These are phyloP conservation scores for Sebastes diaconus DNA, from an alignment of 2,797 vertebrate species.

Conservation along the genomic window DNA sequence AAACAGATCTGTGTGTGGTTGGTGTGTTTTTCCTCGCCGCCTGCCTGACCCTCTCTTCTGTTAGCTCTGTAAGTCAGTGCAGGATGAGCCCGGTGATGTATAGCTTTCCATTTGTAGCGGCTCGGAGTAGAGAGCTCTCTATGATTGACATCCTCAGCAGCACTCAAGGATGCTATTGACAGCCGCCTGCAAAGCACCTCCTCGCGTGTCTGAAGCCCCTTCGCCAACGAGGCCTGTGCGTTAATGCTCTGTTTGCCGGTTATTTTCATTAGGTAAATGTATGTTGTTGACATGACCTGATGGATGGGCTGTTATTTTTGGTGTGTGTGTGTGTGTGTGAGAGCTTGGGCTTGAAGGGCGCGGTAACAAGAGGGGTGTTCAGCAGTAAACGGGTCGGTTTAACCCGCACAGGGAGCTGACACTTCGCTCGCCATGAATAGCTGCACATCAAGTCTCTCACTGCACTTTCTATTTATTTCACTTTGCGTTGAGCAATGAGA, in stretches of 20 bases:
- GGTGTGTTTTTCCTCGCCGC: slow-evolving; percentile 4
- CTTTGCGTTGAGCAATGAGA: background rate
- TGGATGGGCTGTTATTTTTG: slow-evolving; percentile 66
- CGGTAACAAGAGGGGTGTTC: slow-evolving; percentile 48
- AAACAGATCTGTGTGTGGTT: background rate
- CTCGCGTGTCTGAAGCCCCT: slow-evolving; percentile 14
- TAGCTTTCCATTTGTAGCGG: slow-evolving; percentile 47
- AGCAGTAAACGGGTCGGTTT: slow-evolving; percentile 31
- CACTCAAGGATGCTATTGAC: slow-evolving; percentile 68
- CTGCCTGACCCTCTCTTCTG: slow-evolving; percentile 37
- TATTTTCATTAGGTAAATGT: slow-evolving; percentile 77
- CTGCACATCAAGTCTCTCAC: background rate
- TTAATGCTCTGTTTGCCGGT: slow-evolving; percentile 53
- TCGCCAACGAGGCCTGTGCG: slow-evolving; percentile 13
- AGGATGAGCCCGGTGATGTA: slow-evolving; percentile 46
- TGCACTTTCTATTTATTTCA: background rate
- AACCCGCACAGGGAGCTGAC: slow-evolving; percentile 24
- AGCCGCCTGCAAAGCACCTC: slow-evolving; percentile 37
- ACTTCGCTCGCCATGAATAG: slow-evolving; percentile 17
- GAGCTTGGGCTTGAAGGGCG: slow-evolving; percentile 39
- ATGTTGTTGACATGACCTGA: slow-evolving; percentile 69
- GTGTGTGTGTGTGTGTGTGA: background rate
- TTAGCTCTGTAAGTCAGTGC: slow-evolving; percentile 17
- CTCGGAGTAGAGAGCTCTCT: slow-evolving; percentile 15
- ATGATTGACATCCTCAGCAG: slow-evolving; percentile 71